A percentile compares a stretch with the other conserved stretches of the same genome.
These are phyloP conservation scores for Pongo abelii DNA, from an alignment of 2,113 vertebrate genomes.

Conservation along the genomic window DNA sequence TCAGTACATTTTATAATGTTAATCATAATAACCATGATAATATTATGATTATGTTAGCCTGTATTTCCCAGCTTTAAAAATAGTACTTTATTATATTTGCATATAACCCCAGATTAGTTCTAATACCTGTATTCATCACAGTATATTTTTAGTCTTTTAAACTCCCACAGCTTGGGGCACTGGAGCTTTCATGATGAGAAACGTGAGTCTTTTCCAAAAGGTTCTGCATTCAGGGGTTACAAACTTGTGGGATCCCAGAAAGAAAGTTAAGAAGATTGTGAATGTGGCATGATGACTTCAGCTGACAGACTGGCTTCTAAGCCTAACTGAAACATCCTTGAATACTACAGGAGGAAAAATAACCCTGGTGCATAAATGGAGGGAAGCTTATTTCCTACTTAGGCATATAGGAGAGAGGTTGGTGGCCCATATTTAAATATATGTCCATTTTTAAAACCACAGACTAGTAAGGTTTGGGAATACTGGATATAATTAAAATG, in stretches of 20 bases:
- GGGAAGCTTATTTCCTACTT: background rate
- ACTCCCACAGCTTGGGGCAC: background rate
- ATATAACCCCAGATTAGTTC: background rate
- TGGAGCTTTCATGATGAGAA: background rate
- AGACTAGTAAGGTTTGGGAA: constrained; percentile 13
- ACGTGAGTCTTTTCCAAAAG: background rate
- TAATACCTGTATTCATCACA: background rate
- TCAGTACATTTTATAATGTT: background rate
- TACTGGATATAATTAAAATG: constrained; percentile 43
- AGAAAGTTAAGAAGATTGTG: background rate
- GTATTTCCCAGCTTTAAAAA: background rate
- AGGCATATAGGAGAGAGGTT: background rate
- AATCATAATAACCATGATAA: background rate
- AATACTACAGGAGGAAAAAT: background rate
- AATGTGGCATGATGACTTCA: background rate
- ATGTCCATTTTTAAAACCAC: background rate
- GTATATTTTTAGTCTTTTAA: background rate
- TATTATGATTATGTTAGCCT: background rate
- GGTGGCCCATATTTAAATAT: constrained; percentile 24
- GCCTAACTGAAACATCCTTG: background rate
- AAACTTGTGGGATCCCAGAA: background rate
- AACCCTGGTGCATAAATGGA: background rate
- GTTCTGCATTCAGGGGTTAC: background rate
- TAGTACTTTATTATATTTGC: background rate
- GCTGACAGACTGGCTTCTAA: background rate